A percentile compares a stretch with the other conserved stretches of the same genome.
These are phyloP conservation scores for Hydrotaea cyrtoneurina DNA, from an alignment of 2,888 invertebrate genomes.

Conservation along the genomic window DNA sequence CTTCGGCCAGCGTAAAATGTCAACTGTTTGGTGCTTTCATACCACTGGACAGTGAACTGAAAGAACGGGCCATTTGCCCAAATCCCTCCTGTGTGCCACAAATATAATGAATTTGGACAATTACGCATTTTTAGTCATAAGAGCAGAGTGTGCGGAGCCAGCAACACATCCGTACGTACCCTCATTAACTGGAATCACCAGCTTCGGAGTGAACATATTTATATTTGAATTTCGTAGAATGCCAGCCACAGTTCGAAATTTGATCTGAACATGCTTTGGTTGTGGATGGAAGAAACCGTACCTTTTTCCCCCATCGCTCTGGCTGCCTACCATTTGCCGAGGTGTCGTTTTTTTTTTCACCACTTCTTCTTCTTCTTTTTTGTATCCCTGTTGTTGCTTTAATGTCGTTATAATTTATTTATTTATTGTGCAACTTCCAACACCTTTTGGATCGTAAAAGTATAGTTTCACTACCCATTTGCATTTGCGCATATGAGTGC, in stretches of 20 bases:
- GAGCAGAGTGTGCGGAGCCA: conserved; percentile 5
- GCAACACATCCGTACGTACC: not conserved
- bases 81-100: conserved; percentile 4
- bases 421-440: conserved; percentile 80
- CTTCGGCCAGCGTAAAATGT: not conserved
- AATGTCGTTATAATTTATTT: conserved; percentile 76
- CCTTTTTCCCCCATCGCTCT: conserved; percentile 11
- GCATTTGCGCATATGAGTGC: conserved; percentile 8
- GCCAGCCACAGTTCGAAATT: conserved; percentile 48
- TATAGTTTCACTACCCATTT: conserved; percentile 41
- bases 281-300: conserved; percentile 31
- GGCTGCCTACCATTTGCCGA: not conserved
- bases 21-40: not conserved
- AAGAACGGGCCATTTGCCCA: not conserved
- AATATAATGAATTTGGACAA: conserved; percentile 27
- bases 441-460: conserved; percentile 72
- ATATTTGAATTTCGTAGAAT: conserved; percentile 50
- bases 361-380: conserved; percentile 67
- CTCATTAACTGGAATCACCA: conserved; percentile 43
- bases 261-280: conserved; percentile 38
- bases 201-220: conserved; percentile 24
- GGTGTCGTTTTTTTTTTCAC: conserved; percentile 5
- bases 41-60: not conserved
- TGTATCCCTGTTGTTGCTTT: conserved; percentile 33
- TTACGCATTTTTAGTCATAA: conserved; percentile 29